Percentiles rank a stretch among this genome's conserved stretches.
Conservation (phyloP, 2,113 vertebrate genomes). For the Periophthalmus modestus region DNA sequence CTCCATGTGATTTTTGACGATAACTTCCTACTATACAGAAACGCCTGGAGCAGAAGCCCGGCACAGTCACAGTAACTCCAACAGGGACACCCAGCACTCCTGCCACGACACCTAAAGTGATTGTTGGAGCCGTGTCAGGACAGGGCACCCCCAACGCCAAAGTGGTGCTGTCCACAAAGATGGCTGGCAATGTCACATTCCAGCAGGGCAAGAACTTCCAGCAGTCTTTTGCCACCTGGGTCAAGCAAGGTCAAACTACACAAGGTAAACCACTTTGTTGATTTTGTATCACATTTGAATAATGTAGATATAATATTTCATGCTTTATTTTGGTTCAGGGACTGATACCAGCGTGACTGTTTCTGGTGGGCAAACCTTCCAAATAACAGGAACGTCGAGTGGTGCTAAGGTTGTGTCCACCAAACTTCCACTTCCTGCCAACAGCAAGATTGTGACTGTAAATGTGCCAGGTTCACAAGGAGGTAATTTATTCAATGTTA, state of each 20-base stretch:
- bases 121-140: constrained; percentile 73
- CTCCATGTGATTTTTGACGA: neutral
- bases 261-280: constrained; percentile 79
- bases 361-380: constrained; percentile 91
- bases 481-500: constrained; percentile 79
- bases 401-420: constrained; percentile 93
- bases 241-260: constrained; percentile 94
- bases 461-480: constrained; percentile 97
- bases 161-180: constrained; percentile 93
- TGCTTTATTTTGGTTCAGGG: constrained; percentile 78
- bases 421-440: constrained; percentile 96
- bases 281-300: neutral
- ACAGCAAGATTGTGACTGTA: constrained; percentile 99
- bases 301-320: neutral
- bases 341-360: constrained; percentile 86
- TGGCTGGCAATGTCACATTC: constrained; percentile 96
- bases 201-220: constrained; percentile 99
- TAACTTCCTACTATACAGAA: constrained; percentile 79
- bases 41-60: constrained; percentile 91
- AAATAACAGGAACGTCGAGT: constrained; percentile 92
- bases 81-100: constrained; percentile 78
- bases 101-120: constrained; percentile 83
- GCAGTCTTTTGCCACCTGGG: constrained; percentile 97
- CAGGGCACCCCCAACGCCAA: constrained; percentile 88
- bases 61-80: constrained; percentile 70